Percentiles rank a stretch among this genome's conserved stretches.
Conservation (phyloP, 1,140 invertebrate genomes). For the Apis laboriosa region DNA sequence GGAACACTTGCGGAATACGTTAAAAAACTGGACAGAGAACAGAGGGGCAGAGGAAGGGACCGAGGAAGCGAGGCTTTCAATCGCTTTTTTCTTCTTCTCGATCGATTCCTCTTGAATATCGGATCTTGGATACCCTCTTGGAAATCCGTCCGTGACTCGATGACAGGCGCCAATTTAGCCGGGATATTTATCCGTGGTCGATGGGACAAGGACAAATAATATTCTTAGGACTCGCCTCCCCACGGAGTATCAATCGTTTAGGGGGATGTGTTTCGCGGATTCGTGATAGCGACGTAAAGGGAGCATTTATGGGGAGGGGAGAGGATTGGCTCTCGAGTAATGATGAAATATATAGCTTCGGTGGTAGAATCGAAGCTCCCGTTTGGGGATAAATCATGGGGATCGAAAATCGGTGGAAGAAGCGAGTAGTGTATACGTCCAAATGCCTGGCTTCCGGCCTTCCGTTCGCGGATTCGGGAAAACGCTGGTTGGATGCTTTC, state of each 20-base stretch:
- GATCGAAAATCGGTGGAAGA: not conserved
- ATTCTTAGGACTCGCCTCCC: not conserved
- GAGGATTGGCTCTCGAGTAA: not conserved
- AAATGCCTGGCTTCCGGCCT: not conserved
- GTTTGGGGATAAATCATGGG: constrained; percentile 18
- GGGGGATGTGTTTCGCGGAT: not conserved
- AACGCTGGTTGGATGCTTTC: not conserved
- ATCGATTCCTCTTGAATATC: not conserved
- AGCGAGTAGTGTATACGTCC: not conserved
- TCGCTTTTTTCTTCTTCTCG: not conserved
- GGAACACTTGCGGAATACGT: constrained; percentile 13
- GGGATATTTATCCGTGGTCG: constrained; percentile 7
- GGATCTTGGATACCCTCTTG: constrained; percentile 18
- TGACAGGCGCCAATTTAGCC: constrained; percentile 8
- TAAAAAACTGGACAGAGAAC: not conserved
- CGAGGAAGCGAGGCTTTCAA: not conserved
- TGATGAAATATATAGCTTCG: constrained; percentile 44
- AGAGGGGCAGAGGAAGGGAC: no score
- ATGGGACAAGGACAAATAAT: constrained; percentile 29
- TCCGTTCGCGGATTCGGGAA: not conserved
- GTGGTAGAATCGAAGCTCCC: constrained; percentile 36
- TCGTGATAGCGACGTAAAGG: constrained; percentile 32
- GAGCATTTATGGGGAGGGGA: constrained; percentile 11
- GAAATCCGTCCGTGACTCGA: not conserved
- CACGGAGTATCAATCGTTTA: constrained; percentile 55